Percentiles rank a stretch among this genome's conserved stretches.
These are phyloP conservation scores for Gadus chalcogrammus DNA, from an alignment of 2,113 vertebrate genomes.

Conservation along the genomic window DNA sequence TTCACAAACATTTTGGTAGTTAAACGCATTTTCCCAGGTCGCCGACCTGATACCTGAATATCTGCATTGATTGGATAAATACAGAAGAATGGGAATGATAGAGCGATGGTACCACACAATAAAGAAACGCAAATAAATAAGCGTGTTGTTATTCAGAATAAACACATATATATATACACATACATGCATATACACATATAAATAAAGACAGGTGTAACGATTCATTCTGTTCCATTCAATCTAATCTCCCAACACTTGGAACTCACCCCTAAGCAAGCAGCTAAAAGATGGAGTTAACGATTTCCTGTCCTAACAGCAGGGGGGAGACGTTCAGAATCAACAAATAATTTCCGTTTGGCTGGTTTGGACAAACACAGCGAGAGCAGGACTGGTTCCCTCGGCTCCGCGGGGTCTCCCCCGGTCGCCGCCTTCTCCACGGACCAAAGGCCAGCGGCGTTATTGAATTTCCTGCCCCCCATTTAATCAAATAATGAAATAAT, in stretches of 20 bases:
- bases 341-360: conserved; percentile 32
- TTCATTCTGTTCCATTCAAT: conserved; percentile 1
- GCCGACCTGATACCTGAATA: too few species aligned
- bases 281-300: conserved; percentile 15
- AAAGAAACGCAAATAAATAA: too few species aligned
- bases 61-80: too few species aligned
- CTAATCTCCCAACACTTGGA: conserved; percentile 7
- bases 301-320: conserved; percentile 13
- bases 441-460: background rate
- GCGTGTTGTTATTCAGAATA: too few species aligned
- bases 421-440: background rate
- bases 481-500: conserved; percentile 4
- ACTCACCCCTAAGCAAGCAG: background rate
- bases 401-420: conserved; percentile 24
- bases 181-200: too few species aligned
- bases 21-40: too few species aligned
- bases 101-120: too few species aligned
- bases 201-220: too few species aligned
- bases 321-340: conserved; percentile 26
- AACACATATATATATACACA: too few species aligned
- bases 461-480: background rate
- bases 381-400: conserved; percentile 16
- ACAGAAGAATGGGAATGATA: too few species aligned
- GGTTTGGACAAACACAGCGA: conserved; percentile 13
- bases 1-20: too few species aligned